phyloP scores from a whole-genome alignment of 2,888 invertebrate genomes.

The Dicycla oo region DNA sequence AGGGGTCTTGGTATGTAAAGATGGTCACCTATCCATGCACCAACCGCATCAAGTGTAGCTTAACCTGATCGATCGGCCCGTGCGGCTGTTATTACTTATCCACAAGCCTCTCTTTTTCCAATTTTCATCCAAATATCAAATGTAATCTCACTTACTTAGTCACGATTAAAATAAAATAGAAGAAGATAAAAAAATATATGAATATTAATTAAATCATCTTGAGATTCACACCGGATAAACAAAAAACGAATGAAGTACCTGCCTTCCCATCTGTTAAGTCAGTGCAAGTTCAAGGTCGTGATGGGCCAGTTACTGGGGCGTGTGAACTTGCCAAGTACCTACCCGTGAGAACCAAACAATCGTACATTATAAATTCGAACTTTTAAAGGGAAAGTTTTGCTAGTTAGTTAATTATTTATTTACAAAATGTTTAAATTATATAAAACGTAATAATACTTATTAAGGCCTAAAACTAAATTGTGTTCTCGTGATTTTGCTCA shows the following conservation, averaged over 20 bases:
- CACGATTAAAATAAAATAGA: background rate
- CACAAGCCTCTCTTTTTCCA: no score
- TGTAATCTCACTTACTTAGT: no score
- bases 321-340: slow-evolving; percentile 44
- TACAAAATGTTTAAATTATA: no score
- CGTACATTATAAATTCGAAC: background rate
- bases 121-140: no score
- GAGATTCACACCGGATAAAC: slow-evolving; percentile 7
- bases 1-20: no score
- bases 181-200: background rate
- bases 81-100: no score
- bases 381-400: slow-evolving; percentile 12
- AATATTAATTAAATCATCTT: background rate
- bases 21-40: no score
- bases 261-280: slow-evolving; percentile 29
- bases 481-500: background rate
- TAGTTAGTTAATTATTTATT: background rate
- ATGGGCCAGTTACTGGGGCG: slow-evolving; percentile 46
- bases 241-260: slow-evolving; percentile 28
- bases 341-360: slow-evolving; percentile 50
- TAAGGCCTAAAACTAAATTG: background rate
- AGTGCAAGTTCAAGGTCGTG: slow-evolving; percentile 46
- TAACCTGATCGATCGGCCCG: no score
- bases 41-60: no score
- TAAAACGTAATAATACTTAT: no score